Evolutionary conservation across 1,140 invertebrate species (phyloP), one percentile per base, ranked within the genome.

Genomic region (Bombus cullumanus): DNA sequence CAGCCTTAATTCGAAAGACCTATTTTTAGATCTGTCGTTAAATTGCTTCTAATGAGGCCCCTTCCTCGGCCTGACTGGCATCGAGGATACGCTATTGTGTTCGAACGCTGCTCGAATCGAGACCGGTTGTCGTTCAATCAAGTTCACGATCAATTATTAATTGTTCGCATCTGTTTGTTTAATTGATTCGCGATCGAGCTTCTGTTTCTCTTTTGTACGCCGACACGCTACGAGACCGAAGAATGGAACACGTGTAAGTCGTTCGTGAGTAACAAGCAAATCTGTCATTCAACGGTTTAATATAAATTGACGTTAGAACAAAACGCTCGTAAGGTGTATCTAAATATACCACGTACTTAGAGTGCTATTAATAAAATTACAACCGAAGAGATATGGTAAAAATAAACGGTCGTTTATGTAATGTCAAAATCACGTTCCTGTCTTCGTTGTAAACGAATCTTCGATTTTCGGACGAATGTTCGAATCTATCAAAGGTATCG

Each of bases 21-120:
- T 93, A 93, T 93, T 92, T 93, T 93, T 92, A 93, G 92, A 88
- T 79, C 73, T 87, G 86, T 88, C 41, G 81, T 73, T 92, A 92
- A 93, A 93, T 93, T 93, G 91, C 75, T 86, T 81, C 81, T 92
- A 93, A 93, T 88, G 87, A 92, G 88, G 37, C 59, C 74, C 72
- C 66, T 57, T 87, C 77, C 76, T 75, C 64, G 47, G 59, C 62
- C 39, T 39, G 31, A 34, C 57, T 37, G n/a, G 1, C 71, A 59
- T 34, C 79, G 87, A 57, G 57, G 77, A 88, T 81, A 59, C 71
- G 39, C 41, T 64, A 85, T 86, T 84, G 81, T 88, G 53, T 72
- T 22, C 41, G 73, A 75, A 81, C 64, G 57, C 72, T 47, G 66
- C 74, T 85, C 6, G 34, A 85, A 83, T 37, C 47, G 71, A 80